Evolutionary conservation across 1,140 invertebrate species (phyloP).

Genomic region (Caenorhabditis latens): DNA sequence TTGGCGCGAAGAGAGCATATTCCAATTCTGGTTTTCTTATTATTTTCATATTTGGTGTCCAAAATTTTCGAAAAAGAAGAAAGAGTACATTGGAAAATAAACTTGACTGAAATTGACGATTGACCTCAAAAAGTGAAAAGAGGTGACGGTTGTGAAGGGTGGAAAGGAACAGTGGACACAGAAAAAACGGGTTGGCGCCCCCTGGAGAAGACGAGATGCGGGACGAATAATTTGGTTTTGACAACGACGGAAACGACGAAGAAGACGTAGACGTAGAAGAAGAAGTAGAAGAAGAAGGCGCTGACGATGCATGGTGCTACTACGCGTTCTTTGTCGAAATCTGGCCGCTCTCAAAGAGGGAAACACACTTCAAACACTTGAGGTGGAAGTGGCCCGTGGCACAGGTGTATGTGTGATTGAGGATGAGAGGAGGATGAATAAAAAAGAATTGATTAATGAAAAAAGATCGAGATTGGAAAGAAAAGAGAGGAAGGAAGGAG

Average conservation of each 20-base stretch:
- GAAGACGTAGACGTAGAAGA: slow-evolving; percentile 14
- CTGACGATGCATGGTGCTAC: slow-evolving; percentile 7
- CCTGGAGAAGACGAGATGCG: slow-evolving; percentile 51
- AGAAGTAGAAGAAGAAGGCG: slow-evolving; percentile 2
- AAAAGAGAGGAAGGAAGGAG: no score
- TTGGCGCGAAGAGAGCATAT: background rate
- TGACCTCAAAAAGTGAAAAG: slow-evolving; percentile 42
- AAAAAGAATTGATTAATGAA: background rate
- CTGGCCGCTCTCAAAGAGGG: background rate
- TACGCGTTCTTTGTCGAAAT: slow-evolving; percentile 44
- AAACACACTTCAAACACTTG: slow-evolving; percentile 46
- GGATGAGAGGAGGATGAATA: background rate
- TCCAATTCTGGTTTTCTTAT: background rate
- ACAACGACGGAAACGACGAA: slow-evolving; percentile 30
- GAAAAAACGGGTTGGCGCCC: slow-evolving; percentile 49
- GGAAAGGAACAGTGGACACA: slow-evolving; percentile 9
- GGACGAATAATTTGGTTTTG: slow-evolving; percentile 51
- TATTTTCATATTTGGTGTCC: background rate
- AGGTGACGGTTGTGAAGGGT: background rate
- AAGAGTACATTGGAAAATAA: background rate
- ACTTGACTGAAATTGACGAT: slow-evolving; percentile 21
- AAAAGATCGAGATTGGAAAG: background rate
- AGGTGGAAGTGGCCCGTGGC: slow-evolving; percentile 35
- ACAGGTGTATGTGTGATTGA: slow-evolving; percentile 1
- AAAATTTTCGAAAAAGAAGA: background rate